Percentiles rank a stretch among this genome's conserved stretches.
Conservation (phyloP, 2,113 vertebrate species). For the Athene cunicularia region DNA sequence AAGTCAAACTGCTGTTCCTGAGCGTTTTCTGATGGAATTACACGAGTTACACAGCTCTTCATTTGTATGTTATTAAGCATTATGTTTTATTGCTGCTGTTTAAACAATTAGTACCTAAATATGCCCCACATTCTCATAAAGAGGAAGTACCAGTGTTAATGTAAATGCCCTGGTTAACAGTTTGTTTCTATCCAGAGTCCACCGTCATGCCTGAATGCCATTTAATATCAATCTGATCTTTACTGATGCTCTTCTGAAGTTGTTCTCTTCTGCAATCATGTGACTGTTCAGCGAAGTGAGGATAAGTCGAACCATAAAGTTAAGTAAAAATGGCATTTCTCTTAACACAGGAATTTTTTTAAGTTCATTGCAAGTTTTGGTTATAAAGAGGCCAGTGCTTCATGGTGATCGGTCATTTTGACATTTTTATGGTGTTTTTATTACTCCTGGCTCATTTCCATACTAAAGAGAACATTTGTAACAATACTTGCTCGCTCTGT, state of each 20-base stretch:
- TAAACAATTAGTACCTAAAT: constrained; percentile 54
- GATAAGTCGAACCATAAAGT: not conserved
- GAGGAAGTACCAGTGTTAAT: not conserved
- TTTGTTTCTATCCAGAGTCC: not conserved
- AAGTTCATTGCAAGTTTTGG: constrained; percentile 48
- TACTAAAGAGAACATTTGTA: constrained; percentile 64
- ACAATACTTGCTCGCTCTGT: constrained; percentile 46
- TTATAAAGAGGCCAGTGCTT: constrained; percentile 32
- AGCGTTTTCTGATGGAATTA: constrained; percentile 39
- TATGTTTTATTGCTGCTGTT: constrained; percentile 18
- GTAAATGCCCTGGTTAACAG: not conserved
- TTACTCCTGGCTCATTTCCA: constrained; percentile 71
- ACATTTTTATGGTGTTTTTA: constrained; percentile 70
- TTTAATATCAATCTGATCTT: not conserved
- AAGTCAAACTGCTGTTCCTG: constrained; percentile 29
- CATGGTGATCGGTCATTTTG: constrained; percentile 57
- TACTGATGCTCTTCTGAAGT: not conserved
- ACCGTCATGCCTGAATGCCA: not conserved
- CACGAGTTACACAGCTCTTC: not conserved
- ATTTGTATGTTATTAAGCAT: constrained; percentile 52
- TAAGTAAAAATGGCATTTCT: constrained; percentile 60
- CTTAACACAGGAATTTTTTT: constrained; percentile 16
- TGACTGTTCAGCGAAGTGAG: not conserved
- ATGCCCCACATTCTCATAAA: constrained; percentile 16
- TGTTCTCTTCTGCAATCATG: not conserved